These are phyloP conservation scores for Craseonycteris thonglongyai DNA, from an alignment of 2,113 vertebrate species.

Conservation along the genomic window DNA sequence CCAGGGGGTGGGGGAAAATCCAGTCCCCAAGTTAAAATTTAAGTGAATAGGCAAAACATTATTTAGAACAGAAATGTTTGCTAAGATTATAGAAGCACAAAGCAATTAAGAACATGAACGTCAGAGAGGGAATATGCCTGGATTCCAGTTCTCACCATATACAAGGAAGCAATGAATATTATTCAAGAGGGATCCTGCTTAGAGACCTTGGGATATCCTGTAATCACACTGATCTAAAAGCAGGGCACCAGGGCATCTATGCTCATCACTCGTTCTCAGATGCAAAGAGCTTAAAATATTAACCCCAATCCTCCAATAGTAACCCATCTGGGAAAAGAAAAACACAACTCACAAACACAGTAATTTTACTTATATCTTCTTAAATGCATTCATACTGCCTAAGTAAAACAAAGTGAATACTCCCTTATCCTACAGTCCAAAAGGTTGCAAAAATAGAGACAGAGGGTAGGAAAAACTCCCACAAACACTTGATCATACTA, in stretches of 20 bases:
- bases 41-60: background rate
- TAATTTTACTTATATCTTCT: background rate
- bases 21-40: background rate
- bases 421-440: background rate
- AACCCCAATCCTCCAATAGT: background rate
- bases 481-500: background rate
- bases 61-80: background rate
- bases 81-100: background rate
- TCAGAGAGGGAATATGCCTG: background rate
- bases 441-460: background rate
- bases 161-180: background rate
- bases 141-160: background rate
- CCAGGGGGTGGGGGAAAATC: background rate
- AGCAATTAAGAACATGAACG: background rate
- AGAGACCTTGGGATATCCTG: background rate
- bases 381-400: background rate
- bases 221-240: background rate
- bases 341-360: background rate
- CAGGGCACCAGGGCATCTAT: background rate
- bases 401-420: background rate
- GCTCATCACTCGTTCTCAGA: background rate
- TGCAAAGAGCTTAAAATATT: conserved; percentile 15
- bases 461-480: background rate
- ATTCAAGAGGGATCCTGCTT: background rate
- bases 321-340: background rate